Percentiles rank a stretch among this genome's conserved stretches.
Conservation (phyloP, 1,140 invertebrate species). For the Trichonephila inaurata region DNA sequence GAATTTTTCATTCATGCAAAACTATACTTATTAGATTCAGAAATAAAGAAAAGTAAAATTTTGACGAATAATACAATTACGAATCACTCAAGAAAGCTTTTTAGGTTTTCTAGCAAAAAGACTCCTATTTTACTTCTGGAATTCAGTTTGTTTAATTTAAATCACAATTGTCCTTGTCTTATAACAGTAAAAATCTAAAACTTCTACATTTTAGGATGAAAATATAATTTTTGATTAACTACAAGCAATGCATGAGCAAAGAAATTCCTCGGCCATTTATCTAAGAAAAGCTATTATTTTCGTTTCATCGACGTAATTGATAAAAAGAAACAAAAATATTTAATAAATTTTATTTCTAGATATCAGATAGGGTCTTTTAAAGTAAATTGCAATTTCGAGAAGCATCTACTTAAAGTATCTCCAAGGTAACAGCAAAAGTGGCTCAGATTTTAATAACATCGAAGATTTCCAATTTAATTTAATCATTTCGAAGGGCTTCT, state of each 20-base stretch:
- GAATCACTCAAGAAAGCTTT: no score
- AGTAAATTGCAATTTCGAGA: background rate
- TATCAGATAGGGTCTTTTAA: background rate
- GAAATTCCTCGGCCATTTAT: background rate
- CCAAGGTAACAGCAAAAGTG: background rate
- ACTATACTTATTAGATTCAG: no score
- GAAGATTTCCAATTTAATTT: constrained; percentile 23
- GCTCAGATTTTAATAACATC: constrained; percentile 28
- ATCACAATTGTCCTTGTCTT: no score
- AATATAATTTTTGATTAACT: no score
- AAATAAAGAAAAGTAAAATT: no score
- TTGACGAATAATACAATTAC: no score
- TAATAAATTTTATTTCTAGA: background rate
- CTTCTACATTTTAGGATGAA: no score
- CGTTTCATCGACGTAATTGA: background rate
- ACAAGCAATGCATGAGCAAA: background rate
- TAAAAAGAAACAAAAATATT: background rate
- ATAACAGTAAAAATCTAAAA: no score
- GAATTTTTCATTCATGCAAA: no score
- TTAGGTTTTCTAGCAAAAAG: no score
- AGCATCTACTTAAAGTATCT: background rate
- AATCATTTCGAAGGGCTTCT: background rate
- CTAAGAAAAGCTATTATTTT: background rate
- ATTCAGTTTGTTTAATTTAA: no score
- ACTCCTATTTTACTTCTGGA: no score